Base-by-base conservation (phyloP, 2,888 invertebrate species). In the Carcina quercana region DNA sequence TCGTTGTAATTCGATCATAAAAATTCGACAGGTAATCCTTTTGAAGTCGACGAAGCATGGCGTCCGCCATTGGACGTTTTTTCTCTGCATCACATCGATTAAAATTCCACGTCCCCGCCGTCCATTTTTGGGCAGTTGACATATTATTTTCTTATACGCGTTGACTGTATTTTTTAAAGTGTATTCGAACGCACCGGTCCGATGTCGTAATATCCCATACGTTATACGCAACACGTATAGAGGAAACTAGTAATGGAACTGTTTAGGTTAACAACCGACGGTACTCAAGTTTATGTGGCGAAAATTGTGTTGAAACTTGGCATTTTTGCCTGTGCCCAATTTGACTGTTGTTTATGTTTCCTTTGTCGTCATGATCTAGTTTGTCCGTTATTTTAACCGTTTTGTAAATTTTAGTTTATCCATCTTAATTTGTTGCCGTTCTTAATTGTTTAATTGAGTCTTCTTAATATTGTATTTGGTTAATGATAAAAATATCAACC, bases 181-280 rank as follows among this genome's bases (percentile, higher is more conserved):
- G 53, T 75, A 70, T 70, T 59, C 68, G 65, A 74, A 78, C 60
- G n/a, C 20, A 20, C 2, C 20, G n/a, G 70, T 76, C 71, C 73
- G 57, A 63, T 61, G 62, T 62, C 59, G 59, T 62, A n/a, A 20
- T 20, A 44, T 34, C 36, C 37, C 15, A 26, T 20, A 40, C 44
- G 42, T 59, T 45, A 70, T 69, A 67, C 54, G 63, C 70, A 69
- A 59, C 50, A 62, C 69, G 69, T 25, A 67, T 65, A 52, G 62
- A 73, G 80, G 78, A 80, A 67, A 64, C 54, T 53, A 45, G 45
- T 71, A 73, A 76, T 78, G 68, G 66, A 45, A 58, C 54, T 52
- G 46, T 55, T 54, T 53, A 53, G 70, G 69, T 72, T 79, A 78
- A 74, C 67, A 74, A 73, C 79, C 69, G 66, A 50, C 67, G 47